Evolutionary conservation across 2,797 vertebrate genomes (phyloP).

Genomic region (Karalla daura): DNA sequence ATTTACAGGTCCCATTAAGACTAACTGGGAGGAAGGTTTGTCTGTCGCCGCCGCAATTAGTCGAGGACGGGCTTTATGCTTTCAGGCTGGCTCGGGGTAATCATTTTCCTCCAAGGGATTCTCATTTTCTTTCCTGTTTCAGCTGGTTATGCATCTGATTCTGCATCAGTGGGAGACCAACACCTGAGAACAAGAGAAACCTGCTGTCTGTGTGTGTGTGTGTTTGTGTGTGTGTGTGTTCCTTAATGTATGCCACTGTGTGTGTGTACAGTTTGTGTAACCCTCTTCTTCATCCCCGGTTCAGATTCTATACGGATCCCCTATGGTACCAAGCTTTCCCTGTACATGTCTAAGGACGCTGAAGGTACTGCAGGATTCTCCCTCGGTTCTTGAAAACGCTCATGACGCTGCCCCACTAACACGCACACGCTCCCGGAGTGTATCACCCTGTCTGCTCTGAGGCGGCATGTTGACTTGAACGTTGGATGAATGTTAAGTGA

Average conservation of each 20-base stretch:
- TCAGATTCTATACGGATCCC: constrained; percentile 91
- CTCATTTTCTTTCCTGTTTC: constrained; percentile 45
- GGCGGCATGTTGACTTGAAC: constrained; percentile 80
- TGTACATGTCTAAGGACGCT: constrained; percentile 89
- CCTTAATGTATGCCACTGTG: constrained; percentile 48
- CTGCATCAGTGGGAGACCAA: constrained; percentile 14
- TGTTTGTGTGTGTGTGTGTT: constrained; percentile 21
- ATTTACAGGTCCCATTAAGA: constrained; percentile 66
- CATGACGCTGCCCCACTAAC: constrained; percentile 67
- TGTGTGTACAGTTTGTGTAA: constrained; percentile 72
- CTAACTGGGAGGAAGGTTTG: constrained; percentile 58
- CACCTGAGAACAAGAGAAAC: constrained; percentile 28
- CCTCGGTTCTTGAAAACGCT: constrained; percentile 56
- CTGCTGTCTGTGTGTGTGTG: constrained; percentile 22
- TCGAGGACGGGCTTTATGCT: constrained; percentile 49
- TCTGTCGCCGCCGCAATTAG: constrained; percentile 58
- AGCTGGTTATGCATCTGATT: constrained; percentile 34
- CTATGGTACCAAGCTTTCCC: constrained; percentile 89
- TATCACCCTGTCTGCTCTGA: constrained; percentile 68
- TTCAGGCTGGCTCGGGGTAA: constrained; percentile 41
- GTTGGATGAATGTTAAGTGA: constrained; percentile 81
- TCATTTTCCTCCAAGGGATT: constrained; percentile 47
- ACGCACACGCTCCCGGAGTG: constrained; percentile 68
- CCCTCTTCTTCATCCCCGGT: constrained; percentile 85
- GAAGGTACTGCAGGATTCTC: constrained; percentile 85